Evolutionary conservation across 2,888 invertebrate species (phyloP).

Genomic region (Morinoia aosen): DNA sequence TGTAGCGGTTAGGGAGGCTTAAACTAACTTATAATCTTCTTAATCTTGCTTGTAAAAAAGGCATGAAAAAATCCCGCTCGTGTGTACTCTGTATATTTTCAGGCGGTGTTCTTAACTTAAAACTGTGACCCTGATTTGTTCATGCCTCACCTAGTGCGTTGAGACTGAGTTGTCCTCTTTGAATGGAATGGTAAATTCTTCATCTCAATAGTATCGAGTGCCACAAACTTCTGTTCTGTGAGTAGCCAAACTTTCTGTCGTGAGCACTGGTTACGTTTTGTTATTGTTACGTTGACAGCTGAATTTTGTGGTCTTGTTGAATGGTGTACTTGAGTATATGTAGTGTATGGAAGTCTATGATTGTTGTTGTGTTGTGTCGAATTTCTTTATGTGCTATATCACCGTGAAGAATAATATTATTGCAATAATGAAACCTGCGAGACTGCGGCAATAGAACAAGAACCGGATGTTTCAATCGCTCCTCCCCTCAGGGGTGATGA

Average conservation of each 20-base stretch:
- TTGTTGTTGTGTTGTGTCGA: background rate
- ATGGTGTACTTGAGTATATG: background rate
- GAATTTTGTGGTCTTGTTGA: background rate
- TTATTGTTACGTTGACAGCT: background rate
- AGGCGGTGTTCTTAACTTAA: background rate
- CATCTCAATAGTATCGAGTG: background rate
- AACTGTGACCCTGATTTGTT: no score
- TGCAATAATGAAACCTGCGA: background rate
- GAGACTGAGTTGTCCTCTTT: background rate
- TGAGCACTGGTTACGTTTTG: background rate
- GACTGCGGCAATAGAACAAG: background rate
- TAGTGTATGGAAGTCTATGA: background rate
- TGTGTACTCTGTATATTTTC: background rate
- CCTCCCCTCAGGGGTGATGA: background rate
- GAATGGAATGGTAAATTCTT: background rate
- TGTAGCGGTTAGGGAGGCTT: no score
- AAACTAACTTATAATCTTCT: no score
- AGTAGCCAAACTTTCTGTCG: background rate
- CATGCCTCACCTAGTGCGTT: no score
- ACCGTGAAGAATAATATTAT: background rate
- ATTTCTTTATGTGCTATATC: background rate
- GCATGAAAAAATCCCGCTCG: no score
- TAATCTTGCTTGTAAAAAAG: no score
- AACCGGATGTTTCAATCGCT: background rate
- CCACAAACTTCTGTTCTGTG: background rate